Base-by-base conservation (phyloP, 2,888 invertebrate genomes). In the Nysson spinosus region DNA sequence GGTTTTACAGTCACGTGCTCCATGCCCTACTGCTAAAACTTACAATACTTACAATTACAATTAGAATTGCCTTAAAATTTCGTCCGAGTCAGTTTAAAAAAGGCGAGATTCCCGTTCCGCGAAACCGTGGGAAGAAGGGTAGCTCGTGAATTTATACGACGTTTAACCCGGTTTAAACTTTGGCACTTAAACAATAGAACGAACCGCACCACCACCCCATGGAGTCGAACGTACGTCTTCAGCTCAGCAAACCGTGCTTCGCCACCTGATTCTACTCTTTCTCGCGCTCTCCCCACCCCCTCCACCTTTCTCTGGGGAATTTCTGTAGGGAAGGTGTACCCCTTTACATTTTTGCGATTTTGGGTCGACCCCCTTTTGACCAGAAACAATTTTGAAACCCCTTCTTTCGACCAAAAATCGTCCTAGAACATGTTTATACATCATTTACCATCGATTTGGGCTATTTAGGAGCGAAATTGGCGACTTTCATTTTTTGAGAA, bases 131-230 rank as follows among this genome's bases (percentile, higher is more conserved):
- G 32, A 37, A 19, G 14, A n/a, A 40, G 42, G 43, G 35, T 35
- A 50, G 54, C 67, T 69, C 72, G 75, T 73, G 75, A 82, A 85
- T 85, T 85, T 84, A 83, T 84, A 81, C 77, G 80, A 69, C 82
- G 78, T 80, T 83, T 81, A 83, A 83, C 81, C 83, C 77, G 77
- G 80, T 82, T 81, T 82, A 84, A 85, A 84, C 84, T 85, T 85
- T 79, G 83, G 82, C 83, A 83, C 83, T 84, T 83, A 83, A 83
- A 85, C 84, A 85, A 85, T 84, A 83, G 84, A 81, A 79, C 77
- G 78, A 82, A 81, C 80, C 65, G 43, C 69, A 64, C 57, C 50
- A 32, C 46, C 62, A 34, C 16, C 24, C 57, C 49, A 20, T 42
- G 42, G 58, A 76, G 79, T 79, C 78, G 78, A 81, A 82, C 78